Evolutionary conservation across 2,113 vertebrate species (phyloP).

Genomic region (Proterorhinus semilunaris): DNA sequence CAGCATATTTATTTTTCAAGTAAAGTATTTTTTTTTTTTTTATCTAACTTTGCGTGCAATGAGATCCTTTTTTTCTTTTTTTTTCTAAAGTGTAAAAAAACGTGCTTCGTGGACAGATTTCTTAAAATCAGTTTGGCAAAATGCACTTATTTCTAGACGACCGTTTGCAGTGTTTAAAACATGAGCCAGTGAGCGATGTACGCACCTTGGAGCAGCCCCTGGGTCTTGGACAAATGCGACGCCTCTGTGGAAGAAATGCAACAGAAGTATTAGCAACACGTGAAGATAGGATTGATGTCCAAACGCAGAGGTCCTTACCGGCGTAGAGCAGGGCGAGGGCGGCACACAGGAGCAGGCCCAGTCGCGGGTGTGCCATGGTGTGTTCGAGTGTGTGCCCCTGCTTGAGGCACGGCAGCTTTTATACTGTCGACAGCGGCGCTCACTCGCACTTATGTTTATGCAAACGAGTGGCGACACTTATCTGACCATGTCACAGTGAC

Average conservation of each 20-base stretch:
- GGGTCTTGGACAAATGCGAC: not conserved
- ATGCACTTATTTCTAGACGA: too few relatives aligned
- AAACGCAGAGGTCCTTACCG: not conserved
- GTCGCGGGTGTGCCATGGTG: not conserved
- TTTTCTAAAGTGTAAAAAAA: too few relatives aligned
- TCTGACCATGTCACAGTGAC: slow-evolving; percentile 5
- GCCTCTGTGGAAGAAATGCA: not conserved
- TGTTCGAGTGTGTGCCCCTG: not conserved
- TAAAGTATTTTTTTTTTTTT: too few relatives aligned
- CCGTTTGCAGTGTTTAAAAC: too few relatives aligned
- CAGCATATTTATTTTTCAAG: too few relatives aligned
- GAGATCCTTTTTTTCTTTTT: too few relatives aligned
- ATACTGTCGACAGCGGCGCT: not conserved
- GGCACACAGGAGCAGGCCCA: not conserved
- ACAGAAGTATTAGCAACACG: too few relatives aligned
- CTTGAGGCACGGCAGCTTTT: not conserved
- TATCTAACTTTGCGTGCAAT: too few relatives aligned
- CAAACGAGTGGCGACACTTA: not conserved
- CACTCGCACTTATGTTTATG: not conserved
- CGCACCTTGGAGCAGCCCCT: not conserved
- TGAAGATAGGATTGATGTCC: not conserved
- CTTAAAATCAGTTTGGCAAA: too few relatives aligned
- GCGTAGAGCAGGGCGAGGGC: not conserved
- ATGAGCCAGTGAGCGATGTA: not conserved
- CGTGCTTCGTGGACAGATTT: too few relatives aligned